Base-by-base conservation (phyloP, 2,888 invertebrate species). In the Laspeyria flexula region DNA sequence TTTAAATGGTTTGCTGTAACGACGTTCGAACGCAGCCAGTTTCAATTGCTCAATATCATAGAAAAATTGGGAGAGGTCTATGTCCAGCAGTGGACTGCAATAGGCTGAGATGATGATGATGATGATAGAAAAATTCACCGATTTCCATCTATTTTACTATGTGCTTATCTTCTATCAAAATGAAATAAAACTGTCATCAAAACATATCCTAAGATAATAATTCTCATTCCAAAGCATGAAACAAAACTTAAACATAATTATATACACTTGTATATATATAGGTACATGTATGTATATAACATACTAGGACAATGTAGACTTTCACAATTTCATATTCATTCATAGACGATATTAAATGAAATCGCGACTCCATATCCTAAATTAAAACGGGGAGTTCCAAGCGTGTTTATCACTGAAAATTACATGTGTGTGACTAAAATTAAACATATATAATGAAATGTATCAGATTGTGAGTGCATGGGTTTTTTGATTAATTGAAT, bases 311-410 rank as follows among this genome's bases (percentile, higher is more conserved):
- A 63, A 65, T 55, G 31, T 55, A 39, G 16, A 34, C 50, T 56
- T 55, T 52, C 41, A 70, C 60, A 66, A 57, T 55, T 52, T 51
- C 38, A 21, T 34, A n/a, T 44, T 45, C 57, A 57, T 57, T 60
- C 63, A 59, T 54, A 55, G 44, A 53, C 23, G 27, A 63, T 60
- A 66, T 59, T 56, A 56, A 58, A 70, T 66, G 55, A 61, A 71
- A 61, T 59, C 47, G 40, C 53, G 37, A 51, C 39, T 55, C 50
- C 54, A 52, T 69, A 55, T 43, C 50, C 53, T 56, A 68, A 63
- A 73, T 70, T 58, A 65, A 72, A 68, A 62, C 43, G 16, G 45
- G 29, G n/a, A n/a, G 21, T 35, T 43, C 34, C 38, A 37, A 33
- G 29, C 37, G 35, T 16, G 34, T 18, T 13, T 34, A 34, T 29